Evolutionary conservation across 2,797 vertebrate species (phyloP), one percentile per base, ranked within the genome.

Genomic region (Brachyrhaphis roseni): DNA sequence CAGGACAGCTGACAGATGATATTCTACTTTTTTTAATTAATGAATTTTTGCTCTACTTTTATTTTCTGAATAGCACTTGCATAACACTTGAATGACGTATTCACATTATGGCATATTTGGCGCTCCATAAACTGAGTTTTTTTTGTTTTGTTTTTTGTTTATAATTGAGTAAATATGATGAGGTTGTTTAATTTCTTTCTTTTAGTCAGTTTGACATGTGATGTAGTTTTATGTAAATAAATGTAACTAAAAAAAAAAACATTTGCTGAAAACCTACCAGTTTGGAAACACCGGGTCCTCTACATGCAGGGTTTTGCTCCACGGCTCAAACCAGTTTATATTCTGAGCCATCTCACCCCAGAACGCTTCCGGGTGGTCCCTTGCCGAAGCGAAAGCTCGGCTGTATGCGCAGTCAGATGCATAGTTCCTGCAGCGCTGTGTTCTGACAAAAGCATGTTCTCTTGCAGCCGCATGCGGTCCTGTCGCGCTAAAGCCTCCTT

Each of bases 241-340:
- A 39, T 16, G 34, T 20, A 36, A 34, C 62, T 16, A 13, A 13
- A 26, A 51, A 53, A 6, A 51, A 49, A 15, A 41, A 6, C 18
- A 41, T 41, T 31, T 18, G 51, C 36, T 53, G 53, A 28, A 13
- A 23, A 92, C 97, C 95, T 96, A 98, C 98, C 98, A 99, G 41
- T 95, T 95, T 15, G 95, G 95, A 80, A 93, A 94, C 2, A 95
- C 94, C 1, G 92, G 89, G 15, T 96, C 93, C 62, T 91, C 93
- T 26, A 89, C 88, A 70, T 96, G 96, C 84, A 99, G 77, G 4
- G 94, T 95, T 89, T 95, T 91, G 4, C 80, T 95, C 97, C 97
- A 99, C 4, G 94, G 96, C 73, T 97, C 94, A 91, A 96, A 95
- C 98, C 98, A 99, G 49, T 81, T 77, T 15, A 98, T 88, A 15